phyloP scores from a whole-genome alignment of 2,888 invertebrate genomes.

The Bellardia bayeri region DNA sequence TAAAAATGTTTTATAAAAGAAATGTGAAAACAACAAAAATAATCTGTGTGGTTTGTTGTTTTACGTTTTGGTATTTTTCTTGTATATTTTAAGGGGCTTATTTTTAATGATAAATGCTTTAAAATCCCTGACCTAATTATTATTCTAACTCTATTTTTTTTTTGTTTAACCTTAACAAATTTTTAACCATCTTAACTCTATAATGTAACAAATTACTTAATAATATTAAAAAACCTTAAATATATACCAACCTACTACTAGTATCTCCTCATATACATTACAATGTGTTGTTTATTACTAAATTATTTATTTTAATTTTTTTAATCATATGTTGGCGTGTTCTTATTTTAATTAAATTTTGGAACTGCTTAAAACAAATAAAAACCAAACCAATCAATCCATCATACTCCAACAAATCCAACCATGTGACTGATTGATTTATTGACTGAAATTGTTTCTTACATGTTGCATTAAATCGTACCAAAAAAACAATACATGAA shows the following conservation, averaged over 20 bases:
- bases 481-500: constrained; percentile 42
- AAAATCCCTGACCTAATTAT: not conserved
- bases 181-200: not conserved
- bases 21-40: too few species aligned
- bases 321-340: constrained; percentile 59
- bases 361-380: constrained; percentile 63
- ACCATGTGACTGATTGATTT: constrained; percentile 49
- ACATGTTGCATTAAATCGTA: constrained; percentile 36
- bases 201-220: constrained; percentile 11
- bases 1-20: too few species aligned
- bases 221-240: not conserved
- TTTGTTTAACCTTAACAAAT: constrained; percentile 10
- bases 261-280: constrained; percentile 19
- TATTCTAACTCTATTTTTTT: constrained; percentile 19
- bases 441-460: constrained; percentile 61
- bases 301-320: constrained; percentile 61
- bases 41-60: too few species aligned
- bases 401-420: constrained; percentile 60
- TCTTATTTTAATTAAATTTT: constrained; percentile 55
- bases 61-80: too few species aligned
- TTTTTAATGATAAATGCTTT: too few species aligned
- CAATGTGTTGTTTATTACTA: constrained; percentile 61
- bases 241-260: constrained; percentile 12
- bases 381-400: constrained; percentile 44
- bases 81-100: too few species aligned